Conservation (phyloP, 37 sponge, comb jelly and placozoan species). For the Agelas oroides region DNA sequence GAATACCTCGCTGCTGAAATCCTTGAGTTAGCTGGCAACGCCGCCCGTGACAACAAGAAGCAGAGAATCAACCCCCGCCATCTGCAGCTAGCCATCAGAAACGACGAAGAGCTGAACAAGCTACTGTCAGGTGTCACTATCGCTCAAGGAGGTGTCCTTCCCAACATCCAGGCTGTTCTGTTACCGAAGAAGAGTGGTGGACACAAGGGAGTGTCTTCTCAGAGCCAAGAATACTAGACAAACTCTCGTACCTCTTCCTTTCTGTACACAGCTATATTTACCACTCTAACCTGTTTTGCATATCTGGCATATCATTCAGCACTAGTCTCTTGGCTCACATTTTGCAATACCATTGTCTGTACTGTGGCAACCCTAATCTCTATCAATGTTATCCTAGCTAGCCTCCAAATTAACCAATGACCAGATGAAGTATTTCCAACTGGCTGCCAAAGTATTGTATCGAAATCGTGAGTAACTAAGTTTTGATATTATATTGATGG, state of each 20-base stretch:
- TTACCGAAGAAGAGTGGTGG: constrained; percentile 85
- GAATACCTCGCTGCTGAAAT: constrained; percentile 97
- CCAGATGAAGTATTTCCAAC: too few relatives aligned
- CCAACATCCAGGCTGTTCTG: constrained; percentile 97
- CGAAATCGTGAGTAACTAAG: too few relatives aligned
- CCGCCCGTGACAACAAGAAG: constrained; percentile 99
- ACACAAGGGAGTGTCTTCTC: background rate
- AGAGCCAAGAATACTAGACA: constrained; percentile 13
- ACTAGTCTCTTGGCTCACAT: background rate
- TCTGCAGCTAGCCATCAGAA: constrained; percentile 96
- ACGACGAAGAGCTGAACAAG: constrained; percentile 98
- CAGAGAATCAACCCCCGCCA: constrained; percentile 95
- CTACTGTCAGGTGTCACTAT: constrained; percentile 94
- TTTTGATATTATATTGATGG: too few relatives aligned
- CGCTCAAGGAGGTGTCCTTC: constrained; percentile 95
- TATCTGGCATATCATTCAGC: too few relatives aligned
- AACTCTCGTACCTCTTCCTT: too few relatives aligned
- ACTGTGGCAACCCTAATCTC: too few relatives aligned
- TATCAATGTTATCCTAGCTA: too few relatives aligned
- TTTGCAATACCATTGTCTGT: background rate
- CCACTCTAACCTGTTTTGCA: too few relatives aligned
- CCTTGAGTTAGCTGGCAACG: constrained; percentile 98
- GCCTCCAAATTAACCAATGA: too few relatives aligned
- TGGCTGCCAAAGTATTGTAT: too few relatives aligned
- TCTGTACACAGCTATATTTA: too few relatives aligned